phyloP scores from a whole-genome alignment of 2,113 vertebrate genomes.

The Argyrosomus japonicus region DNA sequence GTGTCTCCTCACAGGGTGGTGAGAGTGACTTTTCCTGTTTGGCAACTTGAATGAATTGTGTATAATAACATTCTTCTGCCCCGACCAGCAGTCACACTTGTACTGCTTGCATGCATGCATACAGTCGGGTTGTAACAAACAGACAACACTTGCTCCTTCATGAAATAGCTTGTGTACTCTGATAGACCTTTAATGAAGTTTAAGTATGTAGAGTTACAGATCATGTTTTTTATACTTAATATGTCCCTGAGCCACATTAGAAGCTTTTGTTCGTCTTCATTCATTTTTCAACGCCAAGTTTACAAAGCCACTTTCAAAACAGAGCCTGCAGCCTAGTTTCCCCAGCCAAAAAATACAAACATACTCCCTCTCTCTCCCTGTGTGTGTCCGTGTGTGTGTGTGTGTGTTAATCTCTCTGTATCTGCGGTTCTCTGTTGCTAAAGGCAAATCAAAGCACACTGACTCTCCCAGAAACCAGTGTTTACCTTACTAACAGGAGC shows the following conservation, averaged over 20 bases:
- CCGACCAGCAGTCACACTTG: constrained; percentile 13
- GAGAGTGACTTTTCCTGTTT: constrained; percentile 70
- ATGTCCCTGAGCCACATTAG: background rate
- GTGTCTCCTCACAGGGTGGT: constrained; percentile 11
- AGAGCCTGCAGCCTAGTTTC: constrained; percentile 46
- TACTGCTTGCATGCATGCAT: background rate
- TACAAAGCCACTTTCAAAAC: constrained; percentile 30
- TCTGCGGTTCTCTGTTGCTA: constrained; percentile 44
- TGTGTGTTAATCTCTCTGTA: constrained; percentile 5
- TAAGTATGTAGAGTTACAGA: background rate
- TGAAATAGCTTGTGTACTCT: too few relatives aligned
- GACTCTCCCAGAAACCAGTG: constrained; percentile 67
- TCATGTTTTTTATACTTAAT: background rate
- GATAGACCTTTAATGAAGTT: background rate
- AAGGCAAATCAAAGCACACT: constrained; percentile 70
- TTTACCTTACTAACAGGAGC: constrained; percentile 75
- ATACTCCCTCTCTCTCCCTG: background rate
- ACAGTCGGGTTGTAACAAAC: background rate
- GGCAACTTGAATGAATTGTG: constrained; percentile 46
- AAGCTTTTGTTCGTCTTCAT: constrained; percentile 4
- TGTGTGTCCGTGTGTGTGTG: background rate
- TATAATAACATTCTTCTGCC: constrained; percentile 40
- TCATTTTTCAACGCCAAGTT: constrained; percentile 23
- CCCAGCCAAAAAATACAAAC: constrained; percentile 52
- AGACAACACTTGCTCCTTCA: background rate